Percentiles rank a stretch among this genome's conserved stretches.
Conservation (phyloP, 2,888 invertebrate species). For the Baccha elongata region DNA sequence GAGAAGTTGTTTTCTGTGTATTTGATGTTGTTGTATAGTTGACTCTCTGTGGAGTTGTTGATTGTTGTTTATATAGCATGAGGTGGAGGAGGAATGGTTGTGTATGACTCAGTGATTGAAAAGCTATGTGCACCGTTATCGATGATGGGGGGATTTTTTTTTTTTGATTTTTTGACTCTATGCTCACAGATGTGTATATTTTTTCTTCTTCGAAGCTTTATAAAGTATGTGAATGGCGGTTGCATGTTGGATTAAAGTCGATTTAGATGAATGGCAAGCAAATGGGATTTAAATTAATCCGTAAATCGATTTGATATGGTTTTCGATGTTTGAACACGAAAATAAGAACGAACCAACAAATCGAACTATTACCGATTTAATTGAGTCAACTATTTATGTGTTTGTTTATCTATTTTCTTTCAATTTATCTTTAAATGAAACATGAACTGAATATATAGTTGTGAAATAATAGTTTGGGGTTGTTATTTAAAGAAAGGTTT, state of each 20-base stretch:
- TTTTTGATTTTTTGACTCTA: conserved; percentile 17
- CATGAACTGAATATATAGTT: too few relatives aligned
- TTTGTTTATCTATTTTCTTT: background rate
- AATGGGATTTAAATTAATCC: conserved; percentile 33
- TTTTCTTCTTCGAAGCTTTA: conserved; percentile 10
- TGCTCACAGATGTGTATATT: background rate
- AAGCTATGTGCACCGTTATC: conserved; percentile 35
- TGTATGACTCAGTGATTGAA: conserved; percentile 51
- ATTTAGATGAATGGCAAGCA: conserved; percentile 47
- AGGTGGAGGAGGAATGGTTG: background rate
- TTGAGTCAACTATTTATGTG: conserved; percentile 5
- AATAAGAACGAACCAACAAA: conserved; percentile 6
- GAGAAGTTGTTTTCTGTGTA: conserved; percentile 13
- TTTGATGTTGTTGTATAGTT: conserved; percentile 12
- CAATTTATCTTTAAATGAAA: background rate
- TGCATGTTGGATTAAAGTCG: conserved; percentile 48
- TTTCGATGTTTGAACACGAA: conserved; percentile 35
- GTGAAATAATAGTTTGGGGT: too few relatives aligned
- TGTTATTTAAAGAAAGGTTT: too few relatives aligned
- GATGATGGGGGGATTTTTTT: conserved; percentile 16
- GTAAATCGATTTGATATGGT: conserved; percentile 18
- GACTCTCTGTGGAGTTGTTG: conserved; percentile 30
- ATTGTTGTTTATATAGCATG: conserved; percentile 45
- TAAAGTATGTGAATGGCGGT: conserved; percentile 28
- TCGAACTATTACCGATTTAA: background rate